Conservation (phyloP, 2,888 invertebrate genomes). For the Nemotelus nigrinus region DNA sequence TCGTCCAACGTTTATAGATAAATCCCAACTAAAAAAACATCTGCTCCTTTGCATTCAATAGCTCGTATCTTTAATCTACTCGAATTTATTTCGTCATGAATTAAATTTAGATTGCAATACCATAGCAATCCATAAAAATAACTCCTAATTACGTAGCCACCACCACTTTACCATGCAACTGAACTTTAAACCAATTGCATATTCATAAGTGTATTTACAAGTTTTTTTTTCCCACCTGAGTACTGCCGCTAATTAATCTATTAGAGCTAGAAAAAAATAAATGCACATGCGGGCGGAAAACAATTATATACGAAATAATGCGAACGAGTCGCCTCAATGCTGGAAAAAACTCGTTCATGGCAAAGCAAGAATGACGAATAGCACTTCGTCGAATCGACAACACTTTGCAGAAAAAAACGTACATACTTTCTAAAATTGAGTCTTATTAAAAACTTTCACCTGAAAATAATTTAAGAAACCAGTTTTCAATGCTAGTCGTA, state of each 20-base stretch:
- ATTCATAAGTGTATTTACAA: conserved; percentile 1
- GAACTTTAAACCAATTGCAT: conserved; percentile 18
- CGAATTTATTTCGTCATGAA: no score
- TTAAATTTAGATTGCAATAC: no score
- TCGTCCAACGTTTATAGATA: no score
- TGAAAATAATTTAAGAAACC: background rate
- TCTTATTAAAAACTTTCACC: conserved; percentile 19
- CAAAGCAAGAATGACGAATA: conserved; percentile 15
- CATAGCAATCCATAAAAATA: no score
- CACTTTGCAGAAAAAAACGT: conserved; percentile 5
- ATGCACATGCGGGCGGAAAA: conserved; percentile 22
- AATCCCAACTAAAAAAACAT: no score
- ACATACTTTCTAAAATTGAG: conserved; percentile 31
- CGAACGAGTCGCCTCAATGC: background rate
- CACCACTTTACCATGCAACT: background rate
- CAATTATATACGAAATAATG: background rate
- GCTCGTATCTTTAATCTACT: no score
- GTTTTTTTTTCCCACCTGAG: conserved; percentile 12
- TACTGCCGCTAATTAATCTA: conserved; percentile 25
- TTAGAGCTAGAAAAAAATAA: background rate
- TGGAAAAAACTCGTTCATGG: conserved; percentile 13
- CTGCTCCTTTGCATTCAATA: no score
- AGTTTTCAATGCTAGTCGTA: no score
- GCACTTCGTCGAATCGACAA: background rate
- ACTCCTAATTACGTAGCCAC: no score